phyloP scores from a whole-genome alignment of 2,797 vertebrate species.

The Pteronotus mesoamericanus region DNA sequence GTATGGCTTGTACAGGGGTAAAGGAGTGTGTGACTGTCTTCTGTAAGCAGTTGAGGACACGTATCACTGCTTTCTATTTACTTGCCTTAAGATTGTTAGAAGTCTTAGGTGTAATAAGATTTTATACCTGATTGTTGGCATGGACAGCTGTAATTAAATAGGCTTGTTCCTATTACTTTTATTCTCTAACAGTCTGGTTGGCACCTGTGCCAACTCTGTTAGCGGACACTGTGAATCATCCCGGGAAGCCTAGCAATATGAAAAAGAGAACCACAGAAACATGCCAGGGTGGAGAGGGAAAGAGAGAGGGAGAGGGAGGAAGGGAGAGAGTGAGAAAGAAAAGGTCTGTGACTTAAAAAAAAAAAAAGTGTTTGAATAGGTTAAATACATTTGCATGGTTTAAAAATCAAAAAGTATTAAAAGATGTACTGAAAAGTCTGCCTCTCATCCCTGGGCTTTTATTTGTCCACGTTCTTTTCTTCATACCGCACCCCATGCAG shows the following conservation, averaged over 20 bases:
- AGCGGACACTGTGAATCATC: constrained; percentile 31
- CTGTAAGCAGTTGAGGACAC: not conserved
- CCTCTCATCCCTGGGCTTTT: not conserved
- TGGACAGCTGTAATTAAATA: not conserved
- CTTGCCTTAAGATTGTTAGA: not conserved
- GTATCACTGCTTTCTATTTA: not conserved
- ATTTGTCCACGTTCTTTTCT: not conserved
- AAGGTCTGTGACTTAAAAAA: not conserved
- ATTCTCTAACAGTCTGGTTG: not conserved
- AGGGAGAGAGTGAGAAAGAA: constrained; percentile 70
- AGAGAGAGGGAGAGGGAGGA: not conserved
- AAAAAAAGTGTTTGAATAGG: not conserved
- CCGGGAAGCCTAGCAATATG: constrained; percentile 54
- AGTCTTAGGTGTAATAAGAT: not conserved
- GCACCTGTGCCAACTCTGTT: constrained; percentile 27
- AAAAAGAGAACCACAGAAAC: constrained; percentile 79
- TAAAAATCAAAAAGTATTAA: not conserved
- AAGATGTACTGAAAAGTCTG: not conserved
- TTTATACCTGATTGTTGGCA: not conserved
- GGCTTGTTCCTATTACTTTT: not conserved
- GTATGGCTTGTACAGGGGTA: not conserved
- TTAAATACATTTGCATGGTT: not conserved
- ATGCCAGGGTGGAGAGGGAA: constrained; percentile 77
- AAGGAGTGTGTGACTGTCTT: not conserved
- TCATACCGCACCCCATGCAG: not conserved